Evolutionary conservation across 2,888 invertebrate genomes (phyloP).

Genomic region (Endomychus coccineus): DNA sequence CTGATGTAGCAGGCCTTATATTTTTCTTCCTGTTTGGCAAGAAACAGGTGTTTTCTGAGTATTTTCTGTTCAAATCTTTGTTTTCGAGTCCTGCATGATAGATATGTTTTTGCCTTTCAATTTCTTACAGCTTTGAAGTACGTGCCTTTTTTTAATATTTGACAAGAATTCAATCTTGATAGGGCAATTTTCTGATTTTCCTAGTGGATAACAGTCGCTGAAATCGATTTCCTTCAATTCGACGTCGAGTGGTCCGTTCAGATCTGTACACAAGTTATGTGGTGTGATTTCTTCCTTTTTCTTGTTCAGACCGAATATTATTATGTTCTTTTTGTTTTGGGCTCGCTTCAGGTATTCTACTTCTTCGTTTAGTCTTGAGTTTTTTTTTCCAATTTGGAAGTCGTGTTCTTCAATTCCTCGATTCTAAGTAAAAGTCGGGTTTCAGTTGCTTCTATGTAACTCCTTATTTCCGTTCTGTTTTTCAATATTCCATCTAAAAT

Average conservation of each 20-base stretch:
- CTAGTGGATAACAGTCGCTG: background rate
- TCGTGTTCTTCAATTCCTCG: constrained; percentile 1
- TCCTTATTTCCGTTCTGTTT: constrained; percentile 4
- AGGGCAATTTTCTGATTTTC: constrained; percentile 1
- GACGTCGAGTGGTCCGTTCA: background rate
- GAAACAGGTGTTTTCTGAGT: too few relatives aligned
- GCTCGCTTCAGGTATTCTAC: constrained; percentile 1
- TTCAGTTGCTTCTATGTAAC: constrained; percentile 4
- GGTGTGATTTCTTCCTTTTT: constrained; percentile 1
- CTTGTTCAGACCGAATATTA: constrained; percentile 2
- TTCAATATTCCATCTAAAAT: constrained; percentile 4
- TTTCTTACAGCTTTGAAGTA: too few relatives aligned
- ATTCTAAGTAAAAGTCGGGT: constrained; percentile 3
- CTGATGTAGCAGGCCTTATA: too few relatives aligned
- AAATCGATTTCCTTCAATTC: background rate
- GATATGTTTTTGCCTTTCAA: too few relatives aligned
- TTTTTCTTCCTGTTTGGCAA: too few relatives aligned
- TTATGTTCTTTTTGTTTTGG: constrained; percentile 6
- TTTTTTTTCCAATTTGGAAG: constrained; percentile 1
- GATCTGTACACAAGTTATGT: background rate
- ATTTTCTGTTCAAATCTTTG: too few relatives aligned
- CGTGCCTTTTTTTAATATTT: too few relatives aligned
- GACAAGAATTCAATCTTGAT: background rate
- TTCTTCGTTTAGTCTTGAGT: constrained; percentile 1
- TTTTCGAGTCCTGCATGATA: too few relatives aligned